A percentile compares a stretch with the other conserved stretches of the same genome.
These are phyloP conservation scores for Drosophila atroscutellata DNA, from an alignment of 2,888 invertebrate genomes.

Conservation along the genomic window DNA sequence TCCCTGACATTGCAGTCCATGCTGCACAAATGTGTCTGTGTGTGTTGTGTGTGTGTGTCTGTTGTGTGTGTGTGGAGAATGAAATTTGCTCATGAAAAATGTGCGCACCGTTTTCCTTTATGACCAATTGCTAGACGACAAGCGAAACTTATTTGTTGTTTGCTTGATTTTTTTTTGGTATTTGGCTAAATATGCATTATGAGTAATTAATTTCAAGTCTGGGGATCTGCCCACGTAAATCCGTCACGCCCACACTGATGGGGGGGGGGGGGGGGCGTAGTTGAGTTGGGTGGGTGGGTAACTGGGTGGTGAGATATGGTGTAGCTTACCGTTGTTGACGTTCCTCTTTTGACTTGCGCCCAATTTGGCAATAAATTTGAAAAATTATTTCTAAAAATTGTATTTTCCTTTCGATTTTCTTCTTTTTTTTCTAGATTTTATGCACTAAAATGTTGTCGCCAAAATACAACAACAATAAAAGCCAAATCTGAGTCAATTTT, in stretches of 20 bases:
- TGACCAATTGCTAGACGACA: constrained; percentile 40
- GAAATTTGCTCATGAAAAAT: constrained; percentile 40
- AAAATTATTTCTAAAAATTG: constrained; percentile 57
- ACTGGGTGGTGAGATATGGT: background rate
- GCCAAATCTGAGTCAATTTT: constrained; percentile 74
- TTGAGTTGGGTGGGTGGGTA: background rate
- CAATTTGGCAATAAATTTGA: constrained; percentile 79
- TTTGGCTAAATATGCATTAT: constrained; percentile 39
- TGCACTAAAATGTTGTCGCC: constrained; percentile 55
- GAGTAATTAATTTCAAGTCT: constrained; percentile 45
- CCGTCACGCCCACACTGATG: constrained; percentile 43
- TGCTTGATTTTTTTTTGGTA: background rate
- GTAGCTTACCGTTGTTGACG: constrained; percentile 38
- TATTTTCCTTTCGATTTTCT: constrained; percentile 27
- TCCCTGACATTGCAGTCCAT: constrained; percentile 69
- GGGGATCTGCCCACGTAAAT: constrained; percentile 46
- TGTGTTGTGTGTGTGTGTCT: constrained; percentile 8
- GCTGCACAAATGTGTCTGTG: constrained; percentile 20
- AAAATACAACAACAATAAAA: constrained; percentile 47
- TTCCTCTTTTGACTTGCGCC: constrained; percentile 63
- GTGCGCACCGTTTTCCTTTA: constrained; percentile 42
- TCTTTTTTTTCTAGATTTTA: constrained; percentile 22
- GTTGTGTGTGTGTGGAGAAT: constrained; percentile 22
- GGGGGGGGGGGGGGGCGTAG: background rate
- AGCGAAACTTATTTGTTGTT: constrained; percentile 10